Evolutionary conservation across 2,888 invertebrate genomes (phyloP), one percentile per base, ranked within the genome.

Genomic region (Pristionchus fissidentatus): DNA sequence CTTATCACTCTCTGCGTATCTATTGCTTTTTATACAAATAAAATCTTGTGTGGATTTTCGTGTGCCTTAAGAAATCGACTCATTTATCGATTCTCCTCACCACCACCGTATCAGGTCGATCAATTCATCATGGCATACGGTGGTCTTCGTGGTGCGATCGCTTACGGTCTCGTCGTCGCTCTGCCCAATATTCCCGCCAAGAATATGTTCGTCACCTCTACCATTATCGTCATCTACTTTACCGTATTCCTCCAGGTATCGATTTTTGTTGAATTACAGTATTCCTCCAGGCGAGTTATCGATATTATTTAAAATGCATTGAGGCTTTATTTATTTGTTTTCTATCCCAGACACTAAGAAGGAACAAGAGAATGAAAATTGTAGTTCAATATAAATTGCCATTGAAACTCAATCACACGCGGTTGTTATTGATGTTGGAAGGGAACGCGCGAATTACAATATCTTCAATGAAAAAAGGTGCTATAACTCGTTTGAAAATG

Each of bases 191-290:
- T 96, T 88, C 95, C 95, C 84, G 94, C 96, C 83, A 97, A 97
- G 93, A 95, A 96, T 95, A 96, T 57, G 97, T 97, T 98, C 93
- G 96, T 98, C 89, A 98, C 98, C 43, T 97, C 98, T 3, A 97
- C 98, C 7, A 97, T 99, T 92, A 96, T 97, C 83, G 97, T 99
- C 88, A 96, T 99, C 91, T 97, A 98, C 93, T 98, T 98, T 94
- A 99, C 99, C 5, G 98, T 98, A 19, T 98, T 99, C 93, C 94
- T 98, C 91, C 98, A 98, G 95, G 95, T 95, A 10, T 10, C 49
- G 5, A 5, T 26, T 29, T 35, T 35, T 19, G 46, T 10, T 46
- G 15, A 46, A 15, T 46, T 46, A 60, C 13, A 60, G 60, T 15
- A 49, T 19, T 49, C 52, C 52, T 19, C 19, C 46, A 46, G 15